A percentile compares a stretch with the other conserved stretches of the same genome.
phyloP scores from a whole-genome alignment of 2,888 invertebrate genomes.

The Aethes cnicana region DNA sequence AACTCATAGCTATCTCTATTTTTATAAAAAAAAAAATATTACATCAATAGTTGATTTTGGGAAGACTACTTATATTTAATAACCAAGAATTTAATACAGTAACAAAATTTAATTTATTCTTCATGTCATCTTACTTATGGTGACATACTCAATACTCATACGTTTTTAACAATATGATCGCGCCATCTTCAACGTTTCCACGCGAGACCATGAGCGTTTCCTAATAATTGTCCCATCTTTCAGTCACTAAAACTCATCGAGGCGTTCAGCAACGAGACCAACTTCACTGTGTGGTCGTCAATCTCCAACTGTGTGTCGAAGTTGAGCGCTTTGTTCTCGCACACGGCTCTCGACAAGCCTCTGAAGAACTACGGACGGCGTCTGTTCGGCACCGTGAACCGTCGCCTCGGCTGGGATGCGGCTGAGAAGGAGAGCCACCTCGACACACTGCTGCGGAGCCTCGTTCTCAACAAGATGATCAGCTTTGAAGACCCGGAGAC shows the following conservation, averaged over 20 bases:
- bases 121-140: no score
- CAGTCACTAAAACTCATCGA: slow-evolving; percentile 89
- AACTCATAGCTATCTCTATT: no score
- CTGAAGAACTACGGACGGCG: slow-evolving; percentile 89
- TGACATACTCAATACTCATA: no score
- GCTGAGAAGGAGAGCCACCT: slow-evolving; percentile 92
- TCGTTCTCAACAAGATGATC: slow-evolving; percentile 92
- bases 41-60: no score
- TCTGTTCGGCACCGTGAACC: slow-evolving; percentile 87
- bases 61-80: no score
- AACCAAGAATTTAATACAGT: no score
- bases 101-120: no score
- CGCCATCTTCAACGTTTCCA: no score
- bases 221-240: no score
- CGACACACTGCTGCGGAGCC: slow-evolving; percentile 91
- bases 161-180: no score
- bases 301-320: slow-evolving; percentile 90
- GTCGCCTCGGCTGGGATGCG: slow-evolving; percentile 92
- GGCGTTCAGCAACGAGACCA: slow-evolving; percentile 92
- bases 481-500: slow-evolving; percentile 90
- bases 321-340: slow-evolving; percentile 88
- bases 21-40: no score
- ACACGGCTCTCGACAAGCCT: slow-evolving; percentile 88
- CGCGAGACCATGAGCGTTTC: no score
- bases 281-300: slow-evolving; percentile 96